Conservation (phyloP, 2,888 invertebrate genomes). For the Diadegma fenestrale region DNA sequence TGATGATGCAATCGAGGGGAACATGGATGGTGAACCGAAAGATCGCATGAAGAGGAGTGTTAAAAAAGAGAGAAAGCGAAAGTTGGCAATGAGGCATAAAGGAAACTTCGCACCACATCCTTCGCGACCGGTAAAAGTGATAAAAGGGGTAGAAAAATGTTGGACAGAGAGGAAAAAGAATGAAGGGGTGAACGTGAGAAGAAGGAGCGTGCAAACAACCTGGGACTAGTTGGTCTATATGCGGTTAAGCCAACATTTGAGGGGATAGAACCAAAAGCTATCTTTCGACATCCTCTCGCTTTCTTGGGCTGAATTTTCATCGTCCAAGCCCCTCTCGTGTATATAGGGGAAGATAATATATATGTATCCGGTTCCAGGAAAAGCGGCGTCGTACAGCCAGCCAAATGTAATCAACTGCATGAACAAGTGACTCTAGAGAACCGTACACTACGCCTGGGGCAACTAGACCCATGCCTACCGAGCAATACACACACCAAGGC, state of each 20-base stretch:
- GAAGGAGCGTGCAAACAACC: slow-evolving; percentile 62
- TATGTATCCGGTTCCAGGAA: slow-evolving; percentile 66
- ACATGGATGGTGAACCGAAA: slow-evolving; percentile 19
- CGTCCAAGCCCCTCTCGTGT: slow-evolving; percentile 45
- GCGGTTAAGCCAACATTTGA: slow-evolving; percentile 57
- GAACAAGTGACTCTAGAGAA: slow-evolving; percentile 80
- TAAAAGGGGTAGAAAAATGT: background rate
- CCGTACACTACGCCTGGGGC: slow-evolving; percentile 71
- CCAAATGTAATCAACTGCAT: slow-evolving; percentile 81
- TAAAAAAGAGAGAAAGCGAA: slow-evolving; percentile 16
- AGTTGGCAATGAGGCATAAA: slow-evolving; percentile 38
- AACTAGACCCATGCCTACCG: slow-evolving; percentile 67
- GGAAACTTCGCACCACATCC: slow-evolving; percentile 46
- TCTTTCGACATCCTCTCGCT: slow-evolving; percentile 39
- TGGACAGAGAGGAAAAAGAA: slow-evolving; percentile 2
- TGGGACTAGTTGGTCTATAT: slow-evolving; percentile 61
- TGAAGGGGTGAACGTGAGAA: slow-evolving; percentile 18
- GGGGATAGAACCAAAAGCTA: slow-evolving; percentile 35
- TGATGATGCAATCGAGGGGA: background rate
- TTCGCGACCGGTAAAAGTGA: slow-evolving; percentile 3
- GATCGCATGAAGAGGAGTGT: background rate
- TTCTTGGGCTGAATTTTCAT: slow-evolving; percentile 37
- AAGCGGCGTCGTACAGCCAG: slow-evolving; percentile 35
- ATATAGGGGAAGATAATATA: slow-evolving; percentile 17
- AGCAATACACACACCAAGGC: background rate